Conservation (phyloP, 2,113 vertebrate genomes). For the Brachyhypopomus gauderio region DNA sequence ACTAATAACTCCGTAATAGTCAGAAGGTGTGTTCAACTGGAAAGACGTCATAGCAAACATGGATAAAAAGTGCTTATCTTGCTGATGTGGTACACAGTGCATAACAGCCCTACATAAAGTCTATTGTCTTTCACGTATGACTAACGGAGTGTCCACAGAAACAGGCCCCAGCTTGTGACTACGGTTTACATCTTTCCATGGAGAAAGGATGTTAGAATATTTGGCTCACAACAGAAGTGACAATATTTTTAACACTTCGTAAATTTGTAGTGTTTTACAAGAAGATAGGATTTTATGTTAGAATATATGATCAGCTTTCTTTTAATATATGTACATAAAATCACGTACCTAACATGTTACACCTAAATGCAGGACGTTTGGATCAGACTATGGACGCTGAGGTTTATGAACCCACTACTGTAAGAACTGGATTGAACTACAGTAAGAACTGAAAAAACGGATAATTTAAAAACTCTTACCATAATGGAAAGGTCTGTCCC, state of each 20-base stretch:
- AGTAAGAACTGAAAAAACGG: background rate
- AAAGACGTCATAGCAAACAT: background rate
- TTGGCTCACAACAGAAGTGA: background rate
- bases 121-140: background rate
- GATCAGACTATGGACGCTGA: no score
- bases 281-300: no score
- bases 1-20: background rate
- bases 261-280: no score
- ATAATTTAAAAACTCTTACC: constrained; percentile 37
- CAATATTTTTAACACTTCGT: background rate
- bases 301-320: no score
- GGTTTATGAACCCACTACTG: background rate
- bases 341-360: no score
- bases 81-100: background rate
- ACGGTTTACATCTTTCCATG: background rate
- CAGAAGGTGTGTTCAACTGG: no score
- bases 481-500: constrained; percentile 36
- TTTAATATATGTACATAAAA: no score
- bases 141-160: background rate
- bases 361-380: no score
- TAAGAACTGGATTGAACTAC: background rate
- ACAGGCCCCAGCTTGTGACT: background rate
- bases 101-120: background rate
- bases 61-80: background rate
- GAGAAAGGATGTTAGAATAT: background rate